These are phyloP conservation scores for Nerophis ophidion DNA, from an alignment of 2,113 vertebrate genomes.

Conservation along the genomic window DNA sequence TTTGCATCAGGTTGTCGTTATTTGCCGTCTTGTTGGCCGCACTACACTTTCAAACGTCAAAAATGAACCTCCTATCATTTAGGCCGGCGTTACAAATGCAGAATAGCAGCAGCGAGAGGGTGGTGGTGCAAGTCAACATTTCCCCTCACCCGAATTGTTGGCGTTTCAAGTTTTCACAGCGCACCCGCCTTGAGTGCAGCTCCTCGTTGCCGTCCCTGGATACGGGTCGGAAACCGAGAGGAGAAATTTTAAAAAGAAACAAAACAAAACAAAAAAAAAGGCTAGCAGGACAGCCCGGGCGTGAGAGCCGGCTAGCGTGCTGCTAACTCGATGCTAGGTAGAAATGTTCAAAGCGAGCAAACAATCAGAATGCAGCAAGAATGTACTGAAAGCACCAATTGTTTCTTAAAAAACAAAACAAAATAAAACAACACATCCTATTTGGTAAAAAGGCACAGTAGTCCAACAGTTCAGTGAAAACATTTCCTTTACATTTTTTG, in stretches of 20 bases:
- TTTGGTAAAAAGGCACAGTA: slow-evolving; percentile 74
- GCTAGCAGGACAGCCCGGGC: not conserved
- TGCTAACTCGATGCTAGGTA: not conserved
- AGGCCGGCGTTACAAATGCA: slow-evolving; percentile 42
- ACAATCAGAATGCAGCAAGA: slow-evolving; percentile 59
- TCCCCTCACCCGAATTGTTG: slow-evolving; percentile 20
- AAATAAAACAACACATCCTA: slow-evolving; percentile 40
- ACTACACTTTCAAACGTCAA: slow-evolving; percentile 9
- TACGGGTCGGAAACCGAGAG: slow-evolving; percentile 16
- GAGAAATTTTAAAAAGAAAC: not conserved
- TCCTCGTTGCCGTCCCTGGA: slow-evolving; percentile 23
- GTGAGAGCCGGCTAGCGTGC: no score
- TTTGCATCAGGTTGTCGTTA: slow-evolving; percentile 20
- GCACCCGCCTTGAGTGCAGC: slow-evolving; percentile 39
- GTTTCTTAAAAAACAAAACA: slow-evolving; percentile 22
- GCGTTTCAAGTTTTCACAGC: slow-evolving; percentile 50
- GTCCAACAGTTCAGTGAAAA: slow-evolving; percentile 57
- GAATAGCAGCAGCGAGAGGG: slow-evolving; percentile 32
- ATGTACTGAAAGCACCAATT: slow-evolving; percentile 47
- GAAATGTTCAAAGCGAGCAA: slow-evolving; percentile 24
- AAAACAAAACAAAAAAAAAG: not conserved
- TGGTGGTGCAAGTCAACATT: slow-evolving; percentile 28
- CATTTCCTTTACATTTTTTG: slow-evolving; percentile 32
- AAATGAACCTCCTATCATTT: not conserved
- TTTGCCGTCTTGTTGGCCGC: not conserved